phyloP scores from a whole-genome alignment of 2,888 invertebrate species.

The Agonopterix subpropinquella region DNA sequence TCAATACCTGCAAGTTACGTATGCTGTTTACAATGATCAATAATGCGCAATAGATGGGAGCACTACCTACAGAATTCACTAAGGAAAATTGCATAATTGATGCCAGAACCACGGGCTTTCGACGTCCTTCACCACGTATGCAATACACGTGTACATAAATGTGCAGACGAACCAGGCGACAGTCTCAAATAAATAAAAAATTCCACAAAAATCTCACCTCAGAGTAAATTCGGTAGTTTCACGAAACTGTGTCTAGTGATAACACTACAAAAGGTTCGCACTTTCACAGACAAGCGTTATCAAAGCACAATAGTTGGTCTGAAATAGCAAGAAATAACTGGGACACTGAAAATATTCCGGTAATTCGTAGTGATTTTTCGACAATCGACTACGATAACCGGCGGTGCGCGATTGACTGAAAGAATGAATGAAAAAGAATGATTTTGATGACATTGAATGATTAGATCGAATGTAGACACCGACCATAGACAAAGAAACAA shows the following conservation, averaged over 20 bases:
- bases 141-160: slow-evolving; percentile 37
- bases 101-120: no score
- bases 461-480: background rate
- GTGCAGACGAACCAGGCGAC: background rate
- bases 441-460: background rate
- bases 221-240: slow-evolving; percentile 46
- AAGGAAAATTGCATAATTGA: no score
- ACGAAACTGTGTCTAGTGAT: slow-evolving; percentile 39
- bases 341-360: slow-evolving; percentile 52
- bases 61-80: no score
- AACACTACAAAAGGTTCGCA: slow-evolving; percentile 42
- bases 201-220: slow-evolving; percentile 48
- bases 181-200: slow-evolving; percentile 25
- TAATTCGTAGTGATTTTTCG: slow-evolving; percentile 50
- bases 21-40: no score
- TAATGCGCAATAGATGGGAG: no score
- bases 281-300: slow-evolving; percentile 48
- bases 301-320: slow-evolving; percentile 31
- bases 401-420: slow-evolving; percentile 55
- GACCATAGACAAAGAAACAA: no score
- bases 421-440: slow-evolving; percentile 8
- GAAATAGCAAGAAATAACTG: slow-evolving; percentile 24
- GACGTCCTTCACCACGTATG: slow-evolving; percentile 16
- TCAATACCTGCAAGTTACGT: no score
- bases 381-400: slow-evolving; percentile 56